Evolutionary conservation across 2,113 vertebrate species (phyloP).

Genomic region (Columba janthina): DNA sequence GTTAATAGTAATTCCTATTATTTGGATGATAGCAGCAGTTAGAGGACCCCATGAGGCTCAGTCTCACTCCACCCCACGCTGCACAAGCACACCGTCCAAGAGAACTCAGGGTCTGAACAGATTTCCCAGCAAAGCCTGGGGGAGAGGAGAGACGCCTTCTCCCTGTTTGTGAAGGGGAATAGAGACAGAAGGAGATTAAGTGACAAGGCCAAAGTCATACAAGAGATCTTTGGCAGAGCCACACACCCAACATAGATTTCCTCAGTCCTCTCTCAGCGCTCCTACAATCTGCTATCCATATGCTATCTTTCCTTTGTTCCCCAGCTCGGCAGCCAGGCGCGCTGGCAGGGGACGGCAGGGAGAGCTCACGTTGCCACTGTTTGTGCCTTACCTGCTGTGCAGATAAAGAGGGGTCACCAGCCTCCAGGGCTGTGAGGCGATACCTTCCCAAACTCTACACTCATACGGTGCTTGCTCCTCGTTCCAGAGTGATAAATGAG

Average conservation of each 20-base stretch:
- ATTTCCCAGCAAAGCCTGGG: conserved; percentile 45
- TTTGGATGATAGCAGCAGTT: conserved; percentile 7
- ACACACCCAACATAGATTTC: conserved; percentile 64
- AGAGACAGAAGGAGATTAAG: conserved; percentile 64
- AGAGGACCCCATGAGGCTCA: not conserved
- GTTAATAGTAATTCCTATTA: conserved; percentile 28
- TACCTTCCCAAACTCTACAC: conserved; percentile 57
- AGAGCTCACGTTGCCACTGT: conserved; percentile 55
- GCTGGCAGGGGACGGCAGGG: conserved; percentile 49
- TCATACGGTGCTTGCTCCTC: conserved; percentile 3
- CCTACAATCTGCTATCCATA: conserved; percentile 70
- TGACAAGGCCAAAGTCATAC: conserved; percentile 66
- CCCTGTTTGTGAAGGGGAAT: conserved; percentile 8
- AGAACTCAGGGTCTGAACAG: conserved; percentile 27
- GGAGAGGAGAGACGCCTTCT: conserved; percentile 39
- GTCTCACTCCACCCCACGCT: not conserved
- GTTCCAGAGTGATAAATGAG: conserved; percentile 57
- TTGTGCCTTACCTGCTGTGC: conserved; percentile 64
- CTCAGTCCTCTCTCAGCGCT: conserved; percentile 51
- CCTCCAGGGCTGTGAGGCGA: conserved; percentile 43
- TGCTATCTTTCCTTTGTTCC: conserved; percentile 68
- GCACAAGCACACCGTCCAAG: not conserved
- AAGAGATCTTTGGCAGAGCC: conserved; percentile 64
- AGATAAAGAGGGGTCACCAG: conserved; percentile 64
- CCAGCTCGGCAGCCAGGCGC: conserved; percentile 49